Conservation (phyloP, 2,888 invertebrate genomes). For the Agrilus biguttatus region DNA sequence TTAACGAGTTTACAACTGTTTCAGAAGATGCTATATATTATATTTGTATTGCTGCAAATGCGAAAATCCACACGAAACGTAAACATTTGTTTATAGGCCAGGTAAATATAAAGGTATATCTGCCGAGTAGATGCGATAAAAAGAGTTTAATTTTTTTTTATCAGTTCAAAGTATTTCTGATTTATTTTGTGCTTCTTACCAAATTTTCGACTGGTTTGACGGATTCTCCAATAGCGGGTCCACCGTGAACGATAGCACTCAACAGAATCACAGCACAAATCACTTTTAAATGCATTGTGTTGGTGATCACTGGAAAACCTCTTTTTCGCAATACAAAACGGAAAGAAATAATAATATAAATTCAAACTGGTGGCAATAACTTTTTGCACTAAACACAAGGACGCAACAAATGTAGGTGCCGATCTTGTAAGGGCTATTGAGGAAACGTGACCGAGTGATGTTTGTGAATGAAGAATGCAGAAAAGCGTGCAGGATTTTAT, state of each 20-base stretch:
- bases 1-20: too few species aligned
- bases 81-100: too few species aligned
- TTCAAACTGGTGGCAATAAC: neutral
- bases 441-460: conserved; percentile 22
- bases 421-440: neutral
- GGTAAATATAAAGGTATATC: too few species aligned
- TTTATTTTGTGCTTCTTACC: conserved; percentile 17
- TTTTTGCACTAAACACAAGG: neutral
- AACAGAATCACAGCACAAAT: conserved; percentile 25
- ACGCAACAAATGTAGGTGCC: neutral
- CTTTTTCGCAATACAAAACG: too few species aligned
- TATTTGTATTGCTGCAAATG: too few species aligned
- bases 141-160: too few species aligned
- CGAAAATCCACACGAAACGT: too few species aligned
- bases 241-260: conserved; percentile 19
- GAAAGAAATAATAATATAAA: neutral
- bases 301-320: neutral
- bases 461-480: conserved; percentile 26
- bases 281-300: conserved; percentile 26
- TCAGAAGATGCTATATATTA: too few species aligned
- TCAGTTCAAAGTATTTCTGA: neutral
- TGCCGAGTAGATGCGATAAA: too few species aligned
- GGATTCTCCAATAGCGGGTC: conserved; percentile 27
- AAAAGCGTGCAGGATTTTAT: conserved; percentile 29
- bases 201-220: conserved; percentile 26